phyloP scores from a whole-genome alignment of 2,797 vertebrate species.

The Gambelia wislizenii region DNA sequence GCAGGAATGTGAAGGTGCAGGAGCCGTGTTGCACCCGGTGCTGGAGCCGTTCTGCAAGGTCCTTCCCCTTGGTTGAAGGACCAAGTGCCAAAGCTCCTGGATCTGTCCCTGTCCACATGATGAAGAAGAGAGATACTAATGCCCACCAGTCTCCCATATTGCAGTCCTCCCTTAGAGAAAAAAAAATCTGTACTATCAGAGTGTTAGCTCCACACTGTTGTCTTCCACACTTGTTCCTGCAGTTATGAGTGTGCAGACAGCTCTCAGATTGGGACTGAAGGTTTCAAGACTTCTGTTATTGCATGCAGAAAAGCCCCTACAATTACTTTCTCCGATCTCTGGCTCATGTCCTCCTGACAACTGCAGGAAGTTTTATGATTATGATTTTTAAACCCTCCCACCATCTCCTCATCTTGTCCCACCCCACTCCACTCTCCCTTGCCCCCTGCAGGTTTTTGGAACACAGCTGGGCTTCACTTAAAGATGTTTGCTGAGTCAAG shows the following conservation, averaged over 20 bases:
- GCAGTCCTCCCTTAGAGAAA: neutral
- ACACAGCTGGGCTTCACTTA: conserved; percentile 27
- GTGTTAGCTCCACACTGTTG: neutral
- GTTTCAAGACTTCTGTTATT: neutral
- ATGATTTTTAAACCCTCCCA: conserved; percentile 54
- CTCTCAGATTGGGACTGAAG: neutral
- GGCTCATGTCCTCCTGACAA: conserved; percentile 64
- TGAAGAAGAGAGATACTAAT: neutral
- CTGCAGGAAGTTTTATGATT: conserved; percentile 73
- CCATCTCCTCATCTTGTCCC: neutral
- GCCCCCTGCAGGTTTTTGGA: conserved; percentile 39
- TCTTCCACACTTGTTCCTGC: neutral
- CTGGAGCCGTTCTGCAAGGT: conserved; percentile 75
- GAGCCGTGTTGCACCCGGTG: conserved; percentile 84
- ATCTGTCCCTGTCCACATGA: conserved; percentile 53
- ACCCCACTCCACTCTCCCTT: neutral
- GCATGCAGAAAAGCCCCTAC: neutral
- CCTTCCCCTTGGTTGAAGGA: conserved; percentile 44
- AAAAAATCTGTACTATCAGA: neutral
- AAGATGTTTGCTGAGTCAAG: conserved; percentile 71
- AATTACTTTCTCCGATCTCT: conserved; percentile 41
- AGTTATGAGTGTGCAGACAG: neutral
- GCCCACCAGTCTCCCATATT: neutral
- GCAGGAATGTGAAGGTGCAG: conserved; percentile 87
- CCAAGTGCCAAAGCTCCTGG: neutral